Evolutionary conservation across 2,113 vertebrate species (phyloP), one percentile per base, ranked within the genome.

Genomic region (Fulmarus glacialis): DNA sequence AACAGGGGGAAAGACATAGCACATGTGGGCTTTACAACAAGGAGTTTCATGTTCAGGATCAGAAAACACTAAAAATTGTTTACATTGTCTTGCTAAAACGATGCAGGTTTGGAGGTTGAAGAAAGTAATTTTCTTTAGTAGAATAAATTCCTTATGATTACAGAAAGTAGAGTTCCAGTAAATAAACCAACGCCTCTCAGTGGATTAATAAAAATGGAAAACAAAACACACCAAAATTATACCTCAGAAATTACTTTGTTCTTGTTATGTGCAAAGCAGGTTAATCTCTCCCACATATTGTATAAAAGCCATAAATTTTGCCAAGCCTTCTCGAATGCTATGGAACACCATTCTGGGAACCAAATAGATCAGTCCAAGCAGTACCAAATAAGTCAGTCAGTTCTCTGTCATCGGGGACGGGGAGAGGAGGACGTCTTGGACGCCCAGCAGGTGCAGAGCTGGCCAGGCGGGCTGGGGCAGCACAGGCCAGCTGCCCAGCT

Each of bases 361-460:
- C 2, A 73, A 87, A 84, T 24, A 72, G 55, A 42, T 72, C 15
- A 29, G n/a, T 62, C 18, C 20, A 34, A 2, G 55, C 19, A 9
- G 20, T 53, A 40, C 18, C 23, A 70, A 70, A 19, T 9, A 29
- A 66, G 11, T 34, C 59, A 11, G 18, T 43, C 47, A 53, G 30
- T 24, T 78, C 17, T 19, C 66, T 6, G 1, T 21, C 22, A 12
- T 9, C 1, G 2, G 14, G 30, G 7, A 34, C 0, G 0, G 38
- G 24, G n/a, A 32, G 23, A 74, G 45, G 12, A 58, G 50, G 9
- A 58, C 27, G 30, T 26, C 5, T 22, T 15, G 27, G 45, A 19
- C 8, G 8, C 3, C 11, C 40, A 24, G n/a, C 0, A 4, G 30
- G 23, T 42, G 9, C 20, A 30, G 82, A 45, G 58, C 6, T 17